Base-by-base conservation (phyloP, 1,140 invertebrate genomes). In the Rhynchophorus ferrugineus region DNA sequence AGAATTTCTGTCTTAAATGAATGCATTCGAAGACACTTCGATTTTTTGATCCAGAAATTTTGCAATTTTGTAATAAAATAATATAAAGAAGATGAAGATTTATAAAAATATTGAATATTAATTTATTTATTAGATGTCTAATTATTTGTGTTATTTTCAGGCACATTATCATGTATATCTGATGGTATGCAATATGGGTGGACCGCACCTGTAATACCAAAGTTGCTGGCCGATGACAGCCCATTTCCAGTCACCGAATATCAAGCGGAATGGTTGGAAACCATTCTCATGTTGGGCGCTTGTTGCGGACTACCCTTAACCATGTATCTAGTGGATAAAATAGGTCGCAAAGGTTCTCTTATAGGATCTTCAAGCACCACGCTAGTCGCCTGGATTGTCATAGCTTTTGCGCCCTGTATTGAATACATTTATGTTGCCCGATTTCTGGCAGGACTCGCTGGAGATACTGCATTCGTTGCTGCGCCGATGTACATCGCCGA, bases 271-370 rank as follows among this genome's bases (percentile, higher is more conserved):
- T 84, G 80, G 82, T 67, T 84, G 17, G 74, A 79, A 16, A 78
- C 79, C 0, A 58, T 84, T 1, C 69, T 79, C 29, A 75, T 79
- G 1, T 64, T 85, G 20, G 80, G 82, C 0, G 81, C 78, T 1
- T 72, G 83, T 29, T 61, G 73, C 1, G 79, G 80, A 5, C 78
- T 81, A 0, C 69, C 79, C 1, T 72, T 78, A 7, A 74, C 72
- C 38, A 58, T 73, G 17, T 65, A 49, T 43, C 52, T 77, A 6
- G 74, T 84, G 1, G 81, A 86, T 59, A 76, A 71, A 59, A 58
- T 80, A 22, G 85, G 85, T 1, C 66, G 85, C 2, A 84, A 81
- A 62, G 63, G 64, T 17, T 74, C 79, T 0, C 0, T 74, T 83
- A 9, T 82, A 9, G 44, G 77, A 1, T 69, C 79, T 0, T 68